Conservation (phyloP, 2,888 invertebrate species). For the Ecliptopera silaceata region DNA sequence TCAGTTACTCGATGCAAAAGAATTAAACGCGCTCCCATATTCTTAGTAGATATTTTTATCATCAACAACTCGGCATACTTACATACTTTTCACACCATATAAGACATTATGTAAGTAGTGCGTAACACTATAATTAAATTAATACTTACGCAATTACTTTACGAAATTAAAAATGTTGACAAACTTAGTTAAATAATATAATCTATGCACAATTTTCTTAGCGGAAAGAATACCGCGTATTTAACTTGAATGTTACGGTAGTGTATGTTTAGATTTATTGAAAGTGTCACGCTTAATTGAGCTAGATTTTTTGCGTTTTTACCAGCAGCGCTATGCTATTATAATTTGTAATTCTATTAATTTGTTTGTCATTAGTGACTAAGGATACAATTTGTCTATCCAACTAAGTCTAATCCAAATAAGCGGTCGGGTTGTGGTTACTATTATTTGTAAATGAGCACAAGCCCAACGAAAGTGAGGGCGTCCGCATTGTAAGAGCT, state of each 20-base stretch:
- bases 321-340: neutral
- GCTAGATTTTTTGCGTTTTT: neutral
- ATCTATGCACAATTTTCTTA: conserved; percentile 46
- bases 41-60: neutral
- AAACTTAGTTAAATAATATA: conserved; percentile 39
- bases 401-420: no score
- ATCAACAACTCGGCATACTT: conserved; percentile 4
- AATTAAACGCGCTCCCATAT: conserved; percentile 29
- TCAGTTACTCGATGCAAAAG: conserved; percentile 14
- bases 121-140: conserved; percentile 18
- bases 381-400: neutral
- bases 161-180: conserved; percentile 38
- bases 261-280: conserved; percentile 8
- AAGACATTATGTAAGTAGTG: conserved; percentile 15
- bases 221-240: conserved; percentile 26
- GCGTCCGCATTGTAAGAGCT: conserved; percentile 70
- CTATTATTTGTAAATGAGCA: conserved; percentile 57
- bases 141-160: conserved; percentile 30
- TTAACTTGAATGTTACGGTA: conserved; percentile 25
- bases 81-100: neutral
- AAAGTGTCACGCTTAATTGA: conserved; percentile 2
- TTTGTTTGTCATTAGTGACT: no score
- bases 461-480: conserved; percentile 74
- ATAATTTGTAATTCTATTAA: no score
- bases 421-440: conserved; percentile 36